A percentile compares a stretch with the other conserved stretches of the same genome.
phyloP scores from a whole-genome alignment of 2,113 vertebrate genomes.

The Triplophysa rosa region DNA sequence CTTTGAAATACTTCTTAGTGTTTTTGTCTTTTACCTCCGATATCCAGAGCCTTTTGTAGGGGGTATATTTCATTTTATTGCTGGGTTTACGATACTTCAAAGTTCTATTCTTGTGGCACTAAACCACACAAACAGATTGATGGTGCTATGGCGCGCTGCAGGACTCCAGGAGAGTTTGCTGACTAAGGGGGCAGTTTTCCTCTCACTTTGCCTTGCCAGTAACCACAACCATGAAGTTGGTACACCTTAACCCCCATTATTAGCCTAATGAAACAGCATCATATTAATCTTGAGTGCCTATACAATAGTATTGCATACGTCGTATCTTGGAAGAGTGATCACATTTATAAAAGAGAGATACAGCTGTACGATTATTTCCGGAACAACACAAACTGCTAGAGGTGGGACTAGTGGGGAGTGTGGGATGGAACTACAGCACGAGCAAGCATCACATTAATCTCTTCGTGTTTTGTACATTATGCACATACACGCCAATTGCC shows the following conservation, averaged over 20 bases:
- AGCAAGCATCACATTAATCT: no score
- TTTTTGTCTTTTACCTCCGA: not conserved
- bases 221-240: not conserved
- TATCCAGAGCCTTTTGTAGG: not conserved
- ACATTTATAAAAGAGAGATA: no score
- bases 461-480: no score
- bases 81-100: not conserved
- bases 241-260: not conserved
- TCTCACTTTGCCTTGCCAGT: not conserved
- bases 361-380: no score
- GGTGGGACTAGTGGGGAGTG: no score
- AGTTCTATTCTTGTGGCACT: not conserved
- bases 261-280: not conserved
- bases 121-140: slow-evolving; percentile 5
- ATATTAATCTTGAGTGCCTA: no score
- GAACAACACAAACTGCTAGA: no score
- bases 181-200: not conserved
- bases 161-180: not conserved
- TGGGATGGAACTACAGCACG: no score
- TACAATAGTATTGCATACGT: no score
- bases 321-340: no score
- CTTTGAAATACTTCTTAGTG: not conserved
- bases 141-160: not conserved
- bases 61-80: slow-evolving; percentile 3
- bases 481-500: no score